phyloP scores from a whole-genome alignment of 2,113 vertebrate species.

The Cervus canadensis region DNA sequence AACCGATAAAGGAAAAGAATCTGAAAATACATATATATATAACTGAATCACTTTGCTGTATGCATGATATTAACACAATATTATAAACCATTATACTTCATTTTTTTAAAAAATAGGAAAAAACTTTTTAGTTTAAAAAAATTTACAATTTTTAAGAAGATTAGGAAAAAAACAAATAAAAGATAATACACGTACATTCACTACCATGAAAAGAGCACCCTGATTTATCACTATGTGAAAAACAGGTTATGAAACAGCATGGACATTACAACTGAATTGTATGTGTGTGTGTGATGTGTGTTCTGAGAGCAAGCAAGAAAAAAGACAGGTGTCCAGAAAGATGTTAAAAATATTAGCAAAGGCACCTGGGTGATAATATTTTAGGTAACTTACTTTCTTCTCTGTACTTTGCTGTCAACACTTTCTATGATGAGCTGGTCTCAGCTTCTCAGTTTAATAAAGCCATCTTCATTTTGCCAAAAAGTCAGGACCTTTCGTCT shows the following conservation, averaged over 20 bases:
- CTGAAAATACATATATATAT: neutral
- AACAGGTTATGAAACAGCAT: neutral
- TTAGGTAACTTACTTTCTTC: neutral
- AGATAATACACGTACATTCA: neutral
- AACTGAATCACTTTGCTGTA: neutral
- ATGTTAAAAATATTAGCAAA: neutral
- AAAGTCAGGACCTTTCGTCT: neutral
- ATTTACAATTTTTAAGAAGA: neutral
- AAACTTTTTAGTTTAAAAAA: neutral
- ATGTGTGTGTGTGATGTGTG: accelerated
- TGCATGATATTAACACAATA: neutral
- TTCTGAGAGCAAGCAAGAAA: neutral
- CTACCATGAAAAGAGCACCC: neutral
- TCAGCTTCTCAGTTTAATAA: neutral
- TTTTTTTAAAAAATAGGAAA: neutral
- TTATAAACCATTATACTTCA: neutral
- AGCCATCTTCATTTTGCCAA: neutral
- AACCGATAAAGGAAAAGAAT: neutral
- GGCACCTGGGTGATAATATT: neutral
- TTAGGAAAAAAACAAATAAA: neutral
- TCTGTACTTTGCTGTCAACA: neutral
- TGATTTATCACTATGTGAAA: neutral
- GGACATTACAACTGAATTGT: no score
- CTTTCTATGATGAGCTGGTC: neutral
- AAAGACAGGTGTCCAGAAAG: neutral